phyloP scores from a whole-genome alignment of 2,113 vertebrate species.

The Martes martes region DNA sequence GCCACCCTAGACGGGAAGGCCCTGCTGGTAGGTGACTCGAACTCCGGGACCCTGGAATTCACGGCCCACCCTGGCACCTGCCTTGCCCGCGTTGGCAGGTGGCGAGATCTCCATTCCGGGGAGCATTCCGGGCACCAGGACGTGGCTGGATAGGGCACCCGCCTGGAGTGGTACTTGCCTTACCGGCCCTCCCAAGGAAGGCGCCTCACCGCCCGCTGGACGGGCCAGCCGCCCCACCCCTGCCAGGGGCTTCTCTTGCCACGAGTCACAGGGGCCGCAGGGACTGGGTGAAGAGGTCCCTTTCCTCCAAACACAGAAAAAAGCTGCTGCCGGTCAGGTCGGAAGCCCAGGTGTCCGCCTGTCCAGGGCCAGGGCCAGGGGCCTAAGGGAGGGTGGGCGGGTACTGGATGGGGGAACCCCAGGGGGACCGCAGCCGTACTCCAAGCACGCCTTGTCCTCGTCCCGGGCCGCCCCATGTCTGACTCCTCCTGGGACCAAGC shows the following conservation, averaged over 20 bases:
- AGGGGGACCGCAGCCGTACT: background rate
- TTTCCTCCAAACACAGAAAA: background rate
- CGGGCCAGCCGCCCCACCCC: rapidly evolving
- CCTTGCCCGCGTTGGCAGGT: rapidly evolving
- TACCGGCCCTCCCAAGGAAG: background rate
- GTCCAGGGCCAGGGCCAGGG: background rate
- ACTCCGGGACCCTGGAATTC: rapidly evolving
- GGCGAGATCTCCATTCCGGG: background rate
- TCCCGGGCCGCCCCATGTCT: rapidly evolving
- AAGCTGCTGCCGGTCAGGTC: background rate
- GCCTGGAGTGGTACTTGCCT: background rate
- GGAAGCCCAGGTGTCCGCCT: background rate
- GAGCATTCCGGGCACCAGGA: background rate
- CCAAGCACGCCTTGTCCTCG: rapidly evolving
- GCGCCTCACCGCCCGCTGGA: background rate
- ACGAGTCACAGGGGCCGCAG: background rate
- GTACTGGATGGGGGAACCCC: rapidly evolving
- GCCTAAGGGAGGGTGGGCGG: too few relatives aligned
- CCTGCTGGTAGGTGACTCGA: background rate
- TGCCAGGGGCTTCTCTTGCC: background rate
- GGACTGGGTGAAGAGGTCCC: background rate
- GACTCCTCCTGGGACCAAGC: background rate
- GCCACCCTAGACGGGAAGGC: background rate
- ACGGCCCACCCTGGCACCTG: background rate
- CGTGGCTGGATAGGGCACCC: background rate